Evolutionary conservation across 2,113 vertebrate genomes (phyloP), one percentile per base, ranked within the genome.

Genomic region (Puffinus mauretanicus): DNA sequence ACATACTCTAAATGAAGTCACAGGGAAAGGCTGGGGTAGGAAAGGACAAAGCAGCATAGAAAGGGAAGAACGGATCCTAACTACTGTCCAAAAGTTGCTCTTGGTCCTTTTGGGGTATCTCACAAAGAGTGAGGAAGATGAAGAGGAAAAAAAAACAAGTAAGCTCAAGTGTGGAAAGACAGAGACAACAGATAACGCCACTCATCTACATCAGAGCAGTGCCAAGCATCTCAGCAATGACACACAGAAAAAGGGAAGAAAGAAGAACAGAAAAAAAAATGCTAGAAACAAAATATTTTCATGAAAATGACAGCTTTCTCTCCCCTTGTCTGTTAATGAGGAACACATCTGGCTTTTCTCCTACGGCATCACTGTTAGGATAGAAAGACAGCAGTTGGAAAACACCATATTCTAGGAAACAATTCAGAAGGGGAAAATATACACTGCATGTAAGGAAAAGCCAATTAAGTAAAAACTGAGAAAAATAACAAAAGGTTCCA

Each of bases 361-460:
- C 58, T 22, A 8, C 24, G 10, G 7, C 1, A 3, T 13, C 6
- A 0, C 18, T 38, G 5, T 17, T 52, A 5, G 7, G 12, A 3
- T 21, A 64, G 17, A n/a, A 76, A 64, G 18, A 44, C 19, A 64
- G 19, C 55, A 66, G 32, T 27, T 29, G 5, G 9, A 87, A 86
- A n/a, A 6, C 11, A 14, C 11, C 7, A 4, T 18, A 14, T 76
- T 91, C 14, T 34, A 83, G 14, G 21, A 70, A 21, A 57, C 11
- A 54, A 61, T 16, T 79, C 66, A 38, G 10, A 46, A 71, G 4
- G 8, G 6, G 7, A 58, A 78, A 85, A 60, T 13, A 64, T 1
- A 47, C 6, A 24, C 15, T n/a, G 25, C 4, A 24, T 12, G 3
- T 26, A 47, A 92, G 17, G 40, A 79, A 82, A 69, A 76, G 6